These are phyloP conservation scores for Pardosa pseudoannulata DNA, from an alignment of 2,888 invertebrate genomes.

Conservation along the genomic window DNA sequence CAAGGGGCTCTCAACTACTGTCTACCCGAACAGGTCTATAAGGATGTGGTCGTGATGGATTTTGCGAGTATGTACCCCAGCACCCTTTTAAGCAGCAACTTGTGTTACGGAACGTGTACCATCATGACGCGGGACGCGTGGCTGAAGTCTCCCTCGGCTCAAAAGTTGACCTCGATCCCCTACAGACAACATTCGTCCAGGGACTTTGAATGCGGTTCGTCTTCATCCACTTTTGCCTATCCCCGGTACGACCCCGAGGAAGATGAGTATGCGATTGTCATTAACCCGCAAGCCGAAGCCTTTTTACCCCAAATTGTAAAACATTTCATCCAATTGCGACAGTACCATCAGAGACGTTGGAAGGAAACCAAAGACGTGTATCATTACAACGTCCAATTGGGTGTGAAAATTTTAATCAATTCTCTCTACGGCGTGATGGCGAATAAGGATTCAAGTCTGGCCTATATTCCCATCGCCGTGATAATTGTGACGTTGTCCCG, in stretches of 20 bases:
- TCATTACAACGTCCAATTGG: constrained; percentile 43
- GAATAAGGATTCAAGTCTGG: constrained; percentile 28
- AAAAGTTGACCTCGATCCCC: background rate
- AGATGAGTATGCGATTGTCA: constrained; percentile 27
- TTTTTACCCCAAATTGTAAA: constrained; percentile 25
- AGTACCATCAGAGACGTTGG: constrained; percentile 10
- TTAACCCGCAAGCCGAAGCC: background rate
- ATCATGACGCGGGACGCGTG: background rate
- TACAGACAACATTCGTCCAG: background rate
- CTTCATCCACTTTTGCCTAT: background rate
- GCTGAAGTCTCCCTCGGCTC: background rate
- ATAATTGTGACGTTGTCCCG: constrained; percentile 22
- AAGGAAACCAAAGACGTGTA: constrained; percentile 2
- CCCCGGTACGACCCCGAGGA: background rate
- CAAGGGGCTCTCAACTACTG: constrained; percentile 38
- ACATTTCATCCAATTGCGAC: constrained; percentile 19
- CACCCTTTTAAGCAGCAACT: too few relatives aligned
- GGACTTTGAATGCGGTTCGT: background rate
- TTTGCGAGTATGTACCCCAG: constrained; percentile 43
- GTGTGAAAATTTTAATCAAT: constrained; percentile 46
- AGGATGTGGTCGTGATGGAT: constrained; percentile 29
- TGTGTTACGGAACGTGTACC: constrained; percentile 36
- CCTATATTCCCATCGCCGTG: constrained; percentile 17
- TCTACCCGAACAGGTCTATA: background rate
- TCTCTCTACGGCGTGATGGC: constrained; percentile 41